Percentiles rank a stretch among this genome's conserved stretches.
Conservation (phyloP, 2,113 vertebrate species). For the Periophthalmus modestus region DNA sequence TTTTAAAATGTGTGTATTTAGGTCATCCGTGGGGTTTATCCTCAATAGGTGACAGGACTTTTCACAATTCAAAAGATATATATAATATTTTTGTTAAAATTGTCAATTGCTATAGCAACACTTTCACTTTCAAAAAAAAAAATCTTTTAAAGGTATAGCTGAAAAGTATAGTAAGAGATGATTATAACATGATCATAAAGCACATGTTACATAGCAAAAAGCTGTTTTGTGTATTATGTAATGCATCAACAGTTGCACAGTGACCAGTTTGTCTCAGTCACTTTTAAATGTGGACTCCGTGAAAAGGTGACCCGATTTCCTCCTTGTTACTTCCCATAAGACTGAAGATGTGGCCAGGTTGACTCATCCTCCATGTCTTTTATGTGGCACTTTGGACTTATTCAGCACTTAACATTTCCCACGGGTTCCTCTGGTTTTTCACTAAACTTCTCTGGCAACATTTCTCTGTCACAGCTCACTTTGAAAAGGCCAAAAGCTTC, state of each 20-base stretch:
- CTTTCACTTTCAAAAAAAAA: too few relatives aligned
- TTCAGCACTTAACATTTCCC: constrained; percentile 56
- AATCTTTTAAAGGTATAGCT: too few relatives aligned
- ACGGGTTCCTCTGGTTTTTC: constrained; percentile 50
- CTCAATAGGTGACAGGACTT: too few relatives aligned
- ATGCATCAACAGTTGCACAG: background rate
- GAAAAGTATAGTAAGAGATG: too few relatives aligned
- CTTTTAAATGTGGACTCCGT: constrained; percentile 14
- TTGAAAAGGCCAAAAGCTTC: constrained; percentile 68
- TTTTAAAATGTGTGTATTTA: too few relatives aligned
- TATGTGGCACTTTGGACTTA: constrained; percentile 23
- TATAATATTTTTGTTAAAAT: too few relatives aligned
- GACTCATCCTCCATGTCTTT: constrained; percentile 42
- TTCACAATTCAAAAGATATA: too few relatives aligned
- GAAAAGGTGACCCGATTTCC: constrained; percentile 20
- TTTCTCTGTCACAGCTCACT: constrained; percentile 58
- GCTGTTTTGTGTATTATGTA: too few relatives aligned
- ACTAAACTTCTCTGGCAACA: constrained; percentile 47
- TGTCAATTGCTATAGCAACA: background rate
- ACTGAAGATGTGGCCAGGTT: constrained; percentile 29
- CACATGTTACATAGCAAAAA: too few relatives aligned
- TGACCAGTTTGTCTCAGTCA: background rate
- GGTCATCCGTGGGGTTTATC: too few relatives aligned
- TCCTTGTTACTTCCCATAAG: constrained; percentile 35
- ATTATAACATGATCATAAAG: too few relatives aligned